Evolutionary conservation across 2,113 vertebrate genomes (phyloP).

Genomic region (Picathartes gymnocephalus): DNA sequence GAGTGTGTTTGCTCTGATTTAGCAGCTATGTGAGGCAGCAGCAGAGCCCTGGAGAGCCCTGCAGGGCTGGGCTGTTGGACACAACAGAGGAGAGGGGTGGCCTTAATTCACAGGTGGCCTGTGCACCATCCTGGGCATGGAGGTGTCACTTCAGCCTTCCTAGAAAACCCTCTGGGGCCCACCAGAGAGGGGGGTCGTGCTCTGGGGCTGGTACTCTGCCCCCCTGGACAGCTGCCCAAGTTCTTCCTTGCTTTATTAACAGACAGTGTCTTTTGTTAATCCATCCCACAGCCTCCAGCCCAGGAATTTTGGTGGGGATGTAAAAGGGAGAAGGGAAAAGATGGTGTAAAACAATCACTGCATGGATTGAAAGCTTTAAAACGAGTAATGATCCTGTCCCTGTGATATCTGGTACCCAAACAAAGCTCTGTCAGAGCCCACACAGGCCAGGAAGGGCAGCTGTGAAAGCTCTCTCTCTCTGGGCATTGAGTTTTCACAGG

Average conservation of each 20-base stretch:
- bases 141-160: background rate
- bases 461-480: background rate
- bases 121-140: background rate
- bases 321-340: background rate
- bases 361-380: background rate
- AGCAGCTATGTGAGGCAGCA: constrained; percentile 44
- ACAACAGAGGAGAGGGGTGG: background rate
- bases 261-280: background rate
- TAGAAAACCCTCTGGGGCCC: background rate
- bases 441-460: background rate
- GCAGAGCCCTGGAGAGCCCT: background rate
- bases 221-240: background rate
- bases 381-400: background rate
- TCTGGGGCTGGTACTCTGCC: background rate
- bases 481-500: background rate
- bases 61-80: background rate
- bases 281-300: background rate
- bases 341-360: background rate
- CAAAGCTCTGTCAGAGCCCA: background rate
- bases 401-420: background rate
- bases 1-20: constrained; percentile 51
- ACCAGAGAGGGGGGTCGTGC: background rate
- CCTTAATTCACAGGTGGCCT: background rate
- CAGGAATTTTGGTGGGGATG: background rate
- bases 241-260: background rate